Percentiles rank a stretch among this genome's conserved stretches.
Evolutionary conservation across 2,888 invertebrate species (phyloP).

Genomic region (Trissonchulus sp.): DNA sequence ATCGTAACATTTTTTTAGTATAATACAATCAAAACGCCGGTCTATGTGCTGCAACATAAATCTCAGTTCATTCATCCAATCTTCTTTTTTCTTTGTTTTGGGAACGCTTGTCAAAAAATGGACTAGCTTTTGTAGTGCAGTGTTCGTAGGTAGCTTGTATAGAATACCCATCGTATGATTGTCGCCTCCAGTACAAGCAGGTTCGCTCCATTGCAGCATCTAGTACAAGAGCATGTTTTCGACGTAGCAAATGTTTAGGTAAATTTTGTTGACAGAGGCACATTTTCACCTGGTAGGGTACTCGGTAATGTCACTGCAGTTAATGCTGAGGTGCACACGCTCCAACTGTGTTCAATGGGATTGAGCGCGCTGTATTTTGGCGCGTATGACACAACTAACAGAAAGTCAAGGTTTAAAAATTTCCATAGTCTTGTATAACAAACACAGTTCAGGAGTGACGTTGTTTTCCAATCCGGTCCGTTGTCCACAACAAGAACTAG

Average conservation of each 20-base stretch:
- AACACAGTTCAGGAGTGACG: neutral
- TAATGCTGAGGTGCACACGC: neutral
- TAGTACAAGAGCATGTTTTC: neutral
- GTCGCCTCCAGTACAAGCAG: neutral
- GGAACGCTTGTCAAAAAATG: too few relatives aligned
- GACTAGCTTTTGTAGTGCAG: neutral
- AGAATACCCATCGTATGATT: neutral
- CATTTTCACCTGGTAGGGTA: neutral
- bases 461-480: constrained; percentile 4
- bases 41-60: neutral
- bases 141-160: constrained; percentile 1
- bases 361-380: constrained; percentile 20
- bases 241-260: neutral
- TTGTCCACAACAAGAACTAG: constrained; percentile 7
- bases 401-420: neutral
- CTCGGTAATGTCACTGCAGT: neutral
- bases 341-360: constrained; percentile 21
- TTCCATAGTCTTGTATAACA: neutral
- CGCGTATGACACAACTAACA: neutral
- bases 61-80: neutral
- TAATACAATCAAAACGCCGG: neutral
- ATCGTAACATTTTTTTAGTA: neutral
- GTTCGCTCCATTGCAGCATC: neutral
- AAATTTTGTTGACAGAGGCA: constrained; percentile 1
- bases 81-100: too few relatives aligned